These are phyloP conservation scores for Tauraco erythrolophus DNA, from an alignment of 2,113 vertebrate species.

Conservation along the genomic window DNA sequence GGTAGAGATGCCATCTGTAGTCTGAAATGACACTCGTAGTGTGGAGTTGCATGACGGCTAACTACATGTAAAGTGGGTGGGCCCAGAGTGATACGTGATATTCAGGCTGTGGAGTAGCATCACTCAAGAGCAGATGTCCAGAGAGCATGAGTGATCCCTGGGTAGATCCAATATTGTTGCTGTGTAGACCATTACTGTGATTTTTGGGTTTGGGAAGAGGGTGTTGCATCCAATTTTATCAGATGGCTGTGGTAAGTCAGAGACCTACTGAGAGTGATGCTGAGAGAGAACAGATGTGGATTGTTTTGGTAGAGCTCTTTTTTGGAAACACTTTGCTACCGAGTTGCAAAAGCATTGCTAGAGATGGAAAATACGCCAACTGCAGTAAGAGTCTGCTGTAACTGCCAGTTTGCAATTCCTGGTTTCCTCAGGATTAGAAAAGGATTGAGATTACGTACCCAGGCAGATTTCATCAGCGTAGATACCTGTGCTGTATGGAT, in stretches of 20 bases:
- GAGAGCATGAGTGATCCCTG: not conserved
- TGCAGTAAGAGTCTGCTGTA: not conserved
- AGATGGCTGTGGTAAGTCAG: not conserved
- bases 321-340: not conserved
- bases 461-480: not conserved
- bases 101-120: not conserved
- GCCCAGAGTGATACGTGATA: not conserved
- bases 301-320: conserved; percentile 42
- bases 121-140: conserved; percentile 35
- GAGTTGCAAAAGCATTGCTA: not conserved
- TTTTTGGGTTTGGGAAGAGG: not conserved
- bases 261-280: conserved; percentile 24
- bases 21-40: not conserved
- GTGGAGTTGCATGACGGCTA: not conserved
- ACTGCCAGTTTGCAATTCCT: not conserved
- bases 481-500: not conserved
- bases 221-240: conserved; percentile 33
- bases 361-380: conserved; percentile 31
- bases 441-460: not conserved
- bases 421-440: not conserved
- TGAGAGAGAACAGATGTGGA: conserved; percentile 60
- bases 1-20: conserved; percentile 53
- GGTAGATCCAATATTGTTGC: not conserved
- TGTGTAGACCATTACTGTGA: not conserved
- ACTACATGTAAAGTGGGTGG: not conserved